Conservation (phyloP, 2,888 invertebrate species). For the Caenorhabditis sp. region DNA sequence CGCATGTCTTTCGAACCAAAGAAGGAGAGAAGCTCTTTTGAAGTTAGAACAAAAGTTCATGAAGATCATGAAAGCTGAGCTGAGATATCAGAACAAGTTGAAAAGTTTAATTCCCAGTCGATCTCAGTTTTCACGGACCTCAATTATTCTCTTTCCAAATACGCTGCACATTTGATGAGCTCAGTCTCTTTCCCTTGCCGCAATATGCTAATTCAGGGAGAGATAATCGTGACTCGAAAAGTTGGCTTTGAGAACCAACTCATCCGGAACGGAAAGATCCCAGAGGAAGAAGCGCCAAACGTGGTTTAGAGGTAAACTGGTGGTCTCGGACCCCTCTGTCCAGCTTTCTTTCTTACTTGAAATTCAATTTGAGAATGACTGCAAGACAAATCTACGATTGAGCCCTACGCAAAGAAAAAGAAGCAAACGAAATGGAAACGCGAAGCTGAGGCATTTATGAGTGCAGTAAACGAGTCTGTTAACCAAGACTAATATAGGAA, state of each 20-base stretch:
- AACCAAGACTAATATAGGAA: conserved; percentile 38
- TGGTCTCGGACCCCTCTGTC: neutral
- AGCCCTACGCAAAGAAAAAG: conserved; percentile 4
- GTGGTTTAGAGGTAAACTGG: conserved; percentile 47
- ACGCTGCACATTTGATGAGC: conserved; percentile 54
- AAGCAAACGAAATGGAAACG: conserved; percentile 28
- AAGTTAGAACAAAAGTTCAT: neutral
- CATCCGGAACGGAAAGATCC: conserved; percentile 57
- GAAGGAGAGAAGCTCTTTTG: neutral
- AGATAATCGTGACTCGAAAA: conserved; percentile 53
- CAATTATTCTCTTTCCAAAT: conserved; percentile 55
- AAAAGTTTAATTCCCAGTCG: conserved; percentile 13
- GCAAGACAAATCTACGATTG: conserved; percentile 16
- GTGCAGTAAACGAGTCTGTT: conserved; percentile 38
- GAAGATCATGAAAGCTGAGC: neutral
- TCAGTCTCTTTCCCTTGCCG: conserved; percentile 30
- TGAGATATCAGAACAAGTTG: neutral
- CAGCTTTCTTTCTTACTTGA: conserved; percentile 28
- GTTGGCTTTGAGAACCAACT: conserved; percentile 53
- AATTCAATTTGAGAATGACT: conserved; percentile 47
- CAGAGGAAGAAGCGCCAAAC: conserved; percentile 10
- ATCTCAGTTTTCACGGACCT: conserved; percentile 48
- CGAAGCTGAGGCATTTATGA: conserved; percentile 41
- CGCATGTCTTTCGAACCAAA: neutral
- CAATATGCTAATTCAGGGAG: conserved; percentile 59